These are phyloP conservation scores for Dendrolimus pini DNA, from an alignment of 2,888 invertebrate genomes.

Conservation along the genomic window DNA sequence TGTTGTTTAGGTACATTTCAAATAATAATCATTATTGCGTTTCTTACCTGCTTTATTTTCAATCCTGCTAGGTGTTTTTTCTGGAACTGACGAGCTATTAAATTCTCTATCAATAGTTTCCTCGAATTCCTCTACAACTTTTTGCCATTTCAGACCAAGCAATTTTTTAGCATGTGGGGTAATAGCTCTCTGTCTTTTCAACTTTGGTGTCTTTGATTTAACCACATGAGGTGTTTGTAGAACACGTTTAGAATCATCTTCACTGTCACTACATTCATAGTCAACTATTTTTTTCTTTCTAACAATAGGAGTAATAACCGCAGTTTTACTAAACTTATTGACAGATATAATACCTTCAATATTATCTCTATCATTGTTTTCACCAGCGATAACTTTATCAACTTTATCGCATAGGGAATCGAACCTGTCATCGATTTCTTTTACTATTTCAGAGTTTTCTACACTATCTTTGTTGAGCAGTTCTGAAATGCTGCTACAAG, in stretches of 20 bases:
- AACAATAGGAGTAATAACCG: slow-evolving; percentile 57
- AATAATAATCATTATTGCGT: neutral
- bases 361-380: slow-evolving; percentile 31
- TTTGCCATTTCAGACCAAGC: slow-evolving; percentile 40
- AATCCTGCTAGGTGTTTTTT: slow-evolving; percentile 39
- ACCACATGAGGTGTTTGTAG: slow-evolving; percentile 36
- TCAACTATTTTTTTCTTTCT: slow-evolving; percentile 54
- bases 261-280: slow-evolving; percentile 57
- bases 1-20: too few relatives aligned
- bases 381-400: slow-evolving; percentile 1
- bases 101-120: slow-evolving; percentile 30
- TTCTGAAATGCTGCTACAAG: slow-evolving; percentile 59
- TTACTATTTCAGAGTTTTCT: slow-evolving; percentile 15
- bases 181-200: slow-evolving; percentile 39
- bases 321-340: slow-evolving; percentile 50
- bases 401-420: slow-evolving; percentile 53
- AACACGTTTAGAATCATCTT: slow-evolving; percentile 27
- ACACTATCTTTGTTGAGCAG: slow-evolving; percentile 29
- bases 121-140: slow-evolving; percentile 42
- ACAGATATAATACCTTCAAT: slow-evolving; percentile 48
- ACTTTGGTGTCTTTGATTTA: slow-evolving; percentile 43
- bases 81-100: slow-evolving; percentile 26
- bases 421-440: slow-evolving; percentile 48
- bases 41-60: slow-evolving; percentile 34
- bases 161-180: slow-evolving; percentile 62